These are phyloP conservation scores for Nomada ruficornis DNA, from an alignment of 2,888 invertebrate genomes.

Conservation along the genomic window DNA sequence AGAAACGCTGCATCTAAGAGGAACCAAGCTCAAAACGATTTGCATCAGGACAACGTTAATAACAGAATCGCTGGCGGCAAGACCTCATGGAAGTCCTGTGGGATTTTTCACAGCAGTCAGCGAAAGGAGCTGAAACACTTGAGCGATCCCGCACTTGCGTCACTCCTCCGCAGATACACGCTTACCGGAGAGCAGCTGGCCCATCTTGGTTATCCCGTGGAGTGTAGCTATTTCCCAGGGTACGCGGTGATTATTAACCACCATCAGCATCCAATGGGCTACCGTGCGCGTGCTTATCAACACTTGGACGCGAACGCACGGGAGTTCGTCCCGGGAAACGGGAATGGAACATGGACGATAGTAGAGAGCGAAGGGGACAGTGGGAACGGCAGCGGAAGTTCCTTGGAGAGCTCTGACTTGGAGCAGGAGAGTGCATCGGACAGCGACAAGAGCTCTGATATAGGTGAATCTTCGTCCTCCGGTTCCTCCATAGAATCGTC, in stretches of 20 bases:
- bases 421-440: slow-evolving; percentile 77
- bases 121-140: slow-evolving; percentile 82
- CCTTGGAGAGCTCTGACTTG: slow-evolving; percentile 76
- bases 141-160: slow-evolving; percentile 86
- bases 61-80: fast-evolving
- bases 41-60: not conserved
- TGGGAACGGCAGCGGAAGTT: slow-evolving; percentile 78
- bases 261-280: slow-evolving; percentile 41
- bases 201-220: slow-evolving; percentile 90
- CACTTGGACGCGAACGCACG: slow-evolving; percentile 88
- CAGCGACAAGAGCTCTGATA: slow-evolving; percentile 76
- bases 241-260: slow-evolving; percentile 46
- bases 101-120: slow-evolving; percentile 74
- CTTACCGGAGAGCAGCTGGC: slow-evolving; percentile 88
- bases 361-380: slow-evolving; percentile 74
- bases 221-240: slow-evolving; percentile 87
- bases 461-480: slow-evolving; percentile 61
- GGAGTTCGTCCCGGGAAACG: slow-evolving; percentile 87
- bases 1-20: not conserved
- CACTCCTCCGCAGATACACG: slow-evolving; percentile 87
- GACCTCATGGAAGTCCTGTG: slow-evolving; percentile 66
- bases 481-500: slow-evolving; percentile 39
- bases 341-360: slow-evolving; percentile 67
- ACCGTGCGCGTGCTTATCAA: slow-evolving; percentile 64
- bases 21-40: slow-evolving; percentile 11